A percentile compares a stretch with the other conserved stretches of the same genome.
phyloP scores from a whole-genome alignment of 2,797 vertebrate species.

The Hypotaenidia okinawae region DNA sequence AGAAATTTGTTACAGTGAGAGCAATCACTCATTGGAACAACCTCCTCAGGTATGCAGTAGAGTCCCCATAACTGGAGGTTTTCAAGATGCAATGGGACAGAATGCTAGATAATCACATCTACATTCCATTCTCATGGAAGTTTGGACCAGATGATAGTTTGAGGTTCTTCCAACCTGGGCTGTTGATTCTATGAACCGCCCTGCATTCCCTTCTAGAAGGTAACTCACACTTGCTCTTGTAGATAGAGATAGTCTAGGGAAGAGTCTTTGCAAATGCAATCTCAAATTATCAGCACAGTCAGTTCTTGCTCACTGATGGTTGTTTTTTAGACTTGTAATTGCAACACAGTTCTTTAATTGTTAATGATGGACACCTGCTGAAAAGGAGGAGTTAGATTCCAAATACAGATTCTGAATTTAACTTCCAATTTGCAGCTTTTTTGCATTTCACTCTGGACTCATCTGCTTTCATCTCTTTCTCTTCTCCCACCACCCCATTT shows the following conservation, averaged over 20 bases:
- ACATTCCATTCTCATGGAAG: not conserved
- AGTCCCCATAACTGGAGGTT: not conserved
- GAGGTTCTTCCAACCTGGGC: not conserved
- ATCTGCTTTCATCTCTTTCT: not conserved
- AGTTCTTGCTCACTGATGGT: not conserved
- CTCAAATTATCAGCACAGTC: not conserved
- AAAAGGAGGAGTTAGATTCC: not conserved
- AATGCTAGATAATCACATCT: not conserved
- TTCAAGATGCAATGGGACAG: not conserved
- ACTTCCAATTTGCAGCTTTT: not conserved
- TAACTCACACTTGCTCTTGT: not conserved
- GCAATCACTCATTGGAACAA: not conserved
- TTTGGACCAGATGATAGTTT: not conserved
- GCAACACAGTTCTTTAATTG: not conserved
- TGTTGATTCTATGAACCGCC: not conserved
- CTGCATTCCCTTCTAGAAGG: not conserved
- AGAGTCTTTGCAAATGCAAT: not conserved
- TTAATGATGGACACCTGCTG: not conserved
- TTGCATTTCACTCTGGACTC: not conserved
- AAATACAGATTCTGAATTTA: not conserved
- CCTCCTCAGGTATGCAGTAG: fast-evolving
- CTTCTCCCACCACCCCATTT: not conserved
- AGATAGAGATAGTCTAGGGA: not conserved
- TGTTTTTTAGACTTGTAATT: not conserved
- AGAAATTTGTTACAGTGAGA: not conserved